phyloP scores from a whole-genome alignment of 2,797 vertebrate species.

The Todus mexicanus region DNA sequence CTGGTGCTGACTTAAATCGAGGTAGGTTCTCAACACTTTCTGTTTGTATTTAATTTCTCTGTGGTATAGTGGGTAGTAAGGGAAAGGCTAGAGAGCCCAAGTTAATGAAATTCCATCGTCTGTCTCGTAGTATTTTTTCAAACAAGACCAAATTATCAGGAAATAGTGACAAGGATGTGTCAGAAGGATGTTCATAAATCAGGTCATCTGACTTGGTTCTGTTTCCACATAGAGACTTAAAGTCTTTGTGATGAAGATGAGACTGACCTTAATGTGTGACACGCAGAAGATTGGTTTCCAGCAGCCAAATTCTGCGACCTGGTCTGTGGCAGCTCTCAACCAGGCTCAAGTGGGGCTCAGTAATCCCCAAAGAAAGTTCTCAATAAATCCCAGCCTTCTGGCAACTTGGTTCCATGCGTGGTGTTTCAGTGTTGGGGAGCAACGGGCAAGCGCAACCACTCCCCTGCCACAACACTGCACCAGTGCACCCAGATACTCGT shows the following conservation, averaged over 20 bases:
- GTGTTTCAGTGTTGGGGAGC: background rate
- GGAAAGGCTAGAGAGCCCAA: background rate
- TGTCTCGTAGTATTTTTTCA: background rate
- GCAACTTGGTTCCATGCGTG: background rate
- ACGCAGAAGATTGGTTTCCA: background rate
- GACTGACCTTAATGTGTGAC: background rate
- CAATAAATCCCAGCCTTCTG: background rate
- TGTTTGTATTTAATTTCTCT: background rate
- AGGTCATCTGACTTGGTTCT: background rate
- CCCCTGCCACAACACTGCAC: fast-evolving
- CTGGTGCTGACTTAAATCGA: background rate
- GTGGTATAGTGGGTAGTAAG: background rate
- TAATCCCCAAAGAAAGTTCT: background rate
- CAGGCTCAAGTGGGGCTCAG: background rate
- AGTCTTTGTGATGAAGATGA: background rate
- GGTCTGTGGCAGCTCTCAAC: background rate
- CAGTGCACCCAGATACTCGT: background rate
- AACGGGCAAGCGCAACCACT: background rate
- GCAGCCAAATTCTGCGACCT: background rate
- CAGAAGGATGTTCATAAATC: background rate
- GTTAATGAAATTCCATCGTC: background rate
- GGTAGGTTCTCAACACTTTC: background rate
- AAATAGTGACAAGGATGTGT: background rate
- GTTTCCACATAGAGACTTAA: background rate
- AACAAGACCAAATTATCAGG: background rate